Percentiles rank a stretch among this genome's conserved stretches.
Conservation (phyloP, 1,140 invertebrate genomes). For the Phortica variegata region DNA sequence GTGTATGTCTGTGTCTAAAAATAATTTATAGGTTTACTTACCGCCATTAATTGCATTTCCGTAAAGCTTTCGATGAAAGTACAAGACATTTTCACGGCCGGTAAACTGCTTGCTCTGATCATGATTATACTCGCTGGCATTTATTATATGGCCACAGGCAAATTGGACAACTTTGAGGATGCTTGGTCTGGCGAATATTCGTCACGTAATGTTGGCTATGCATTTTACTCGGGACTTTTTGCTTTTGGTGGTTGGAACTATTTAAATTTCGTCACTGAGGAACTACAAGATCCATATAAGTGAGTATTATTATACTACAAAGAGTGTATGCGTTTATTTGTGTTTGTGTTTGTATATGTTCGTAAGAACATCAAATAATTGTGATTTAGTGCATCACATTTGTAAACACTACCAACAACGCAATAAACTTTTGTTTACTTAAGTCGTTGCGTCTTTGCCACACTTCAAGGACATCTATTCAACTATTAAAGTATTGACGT, state of each 20-base stretch:
- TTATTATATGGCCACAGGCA: conserved; percentile 71
- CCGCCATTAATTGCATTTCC: conserved; percentile 84
- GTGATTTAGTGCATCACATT: too few species aligned
- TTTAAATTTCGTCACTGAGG: conserved; percentile 92
- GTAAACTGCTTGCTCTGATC: conserved; percentile 81
- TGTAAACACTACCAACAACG: too few species aligned
- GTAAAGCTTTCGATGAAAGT: conserved; percentile 88
- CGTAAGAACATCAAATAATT: too few species aligned
- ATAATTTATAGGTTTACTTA: conserved; percentile 72
- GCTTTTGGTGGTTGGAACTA: conserved; percentile 97
- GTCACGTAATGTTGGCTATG: conserved; percentile 68
- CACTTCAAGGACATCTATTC: not conserved
- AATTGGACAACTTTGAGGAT: conserved; percentile 68
- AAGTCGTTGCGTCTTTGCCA: too few species aligned
- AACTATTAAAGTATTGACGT: not conserved
- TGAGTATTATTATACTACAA: too few species aligned
- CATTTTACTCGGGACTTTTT: conserved; percentile 93
- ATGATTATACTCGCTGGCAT: conserved; percentile 82
- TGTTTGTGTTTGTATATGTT: too few species aligned
- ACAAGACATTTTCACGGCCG: conserved; percentile 86
- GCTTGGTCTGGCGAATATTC: conserved; percentile 71
- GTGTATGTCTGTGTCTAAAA: conserved; percentile 6
- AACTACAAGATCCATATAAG: conserved; percentile 91
- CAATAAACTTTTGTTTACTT: too few species aligned
- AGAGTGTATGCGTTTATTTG: too few species aligned